phyloP scores from a whole-genome alignment of 2,888 invertebrate genomes.

The Sinopyrophorus schimmeli region DNA sequence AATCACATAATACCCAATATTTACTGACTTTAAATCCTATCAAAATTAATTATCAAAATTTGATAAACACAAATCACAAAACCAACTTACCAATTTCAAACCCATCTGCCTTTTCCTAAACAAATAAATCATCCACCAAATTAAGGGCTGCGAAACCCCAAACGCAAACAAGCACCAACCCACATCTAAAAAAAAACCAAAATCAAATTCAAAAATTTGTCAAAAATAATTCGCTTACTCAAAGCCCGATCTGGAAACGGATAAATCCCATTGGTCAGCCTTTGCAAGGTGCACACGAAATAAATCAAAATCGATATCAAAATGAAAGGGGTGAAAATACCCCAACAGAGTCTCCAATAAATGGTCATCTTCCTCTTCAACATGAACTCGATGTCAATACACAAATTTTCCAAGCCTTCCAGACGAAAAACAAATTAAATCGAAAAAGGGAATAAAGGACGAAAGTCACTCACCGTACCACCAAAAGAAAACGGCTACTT shows the following conservation, averaged over 20 bases:
- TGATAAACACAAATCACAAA: no score
- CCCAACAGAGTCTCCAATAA: constrained; percentile 84
- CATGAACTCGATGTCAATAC: constrained; percentile 81
- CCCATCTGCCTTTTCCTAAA: constrained; percentile 18
- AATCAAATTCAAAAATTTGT: no score
- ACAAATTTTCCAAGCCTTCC: constrained; percentile 65
- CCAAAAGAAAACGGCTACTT: constrained; percentile 61
- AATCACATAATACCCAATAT: no score
- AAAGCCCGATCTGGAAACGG: constrained; percentile 65
- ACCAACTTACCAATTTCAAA: constrained; percentile 1
- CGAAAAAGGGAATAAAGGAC: not conserved
- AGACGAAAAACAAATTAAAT: constrained; percentile 15
- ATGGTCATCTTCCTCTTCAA: constrained; percentile 66
- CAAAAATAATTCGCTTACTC: no score
- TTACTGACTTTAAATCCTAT: no score
- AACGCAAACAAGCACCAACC: constrained; percentile 34
- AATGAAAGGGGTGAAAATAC: constrained; percentile 69
- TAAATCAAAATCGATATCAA: constrained; percentile 73
- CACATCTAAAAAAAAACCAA: constrained; percentile 25
- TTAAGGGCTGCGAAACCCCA: constrained; percentile 27
- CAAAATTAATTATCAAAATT: not conserved
- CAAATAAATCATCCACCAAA: constrained; percentile 34
- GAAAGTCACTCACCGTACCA: constrained; percentile 58
- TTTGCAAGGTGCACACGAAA: constrained; percentile 64
- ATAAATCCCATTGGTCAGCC: constrained; percentile 63